Percentiles rank a stretch among this genome's conserved stretches.
Evolutionary conservation across 2,113 vertebrate genomes (phyloP).

Genomic region (Gracilinanus agilis): DNA sequence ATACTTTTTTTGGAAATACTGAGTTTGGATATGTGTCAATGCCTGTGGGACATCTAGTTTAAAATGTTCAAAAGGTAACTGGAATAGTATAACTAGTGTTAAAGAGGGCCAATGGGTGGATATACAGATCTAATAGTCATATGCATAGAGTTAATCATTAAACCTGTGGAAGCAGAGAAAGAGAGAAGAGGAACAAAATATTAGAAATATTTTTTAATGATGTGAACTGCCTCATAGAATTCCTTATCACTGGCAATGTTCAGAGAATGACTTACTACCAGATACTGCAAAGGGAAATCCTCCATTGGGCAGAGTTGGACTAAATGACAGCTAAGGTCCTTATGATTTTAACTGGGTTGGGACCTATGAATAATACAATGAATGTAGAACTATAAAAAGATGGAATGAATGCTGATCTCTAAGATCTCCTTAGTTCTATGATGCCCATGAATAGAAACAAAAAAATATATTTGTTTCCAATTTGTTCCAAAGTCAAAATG

Average conservation of each 20-base stretch:
- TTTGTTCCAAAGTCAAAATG: background rate
- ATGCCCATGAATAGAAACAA: no score
- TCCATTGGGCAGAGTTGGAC: no score
- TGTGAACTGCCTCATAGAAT: background rate
- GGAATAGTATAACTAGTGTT: background rate
- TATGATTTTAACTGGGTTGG: no score
- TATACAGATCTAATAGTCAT: background rate
- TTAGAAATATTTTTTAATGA: background rate
- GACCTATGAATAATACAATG: no score
- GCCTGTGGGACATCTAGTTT: background rate
- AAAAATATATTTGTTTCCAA: no score
- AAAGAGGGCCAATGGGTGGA: background rate
- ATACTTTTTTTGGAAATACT: background rate
- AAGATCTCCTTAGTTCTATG: no score
- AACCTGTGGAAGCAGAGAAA: background rate
- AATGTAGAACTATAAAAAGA: no score
- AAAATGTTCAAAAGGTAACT: background rate
- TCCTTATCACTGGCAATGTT: background rate
- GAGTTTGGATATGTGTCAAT: background rate
- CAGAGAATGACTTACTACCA: background rate
- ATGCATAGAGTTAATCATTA: background rate
- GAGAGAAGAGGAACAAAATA: background rate
- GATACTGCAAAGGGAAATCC: background rate
- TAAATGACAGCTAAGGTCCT: no score
- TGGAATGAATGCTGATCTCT: no score